A percentile compares a stretch with the other conserved stretches of the same genome.
These are phyloP conservation scores for Scyliorhinus canicula DNA, from an alignment of 2,797 vertebrate species.

Conservation along the genomic window DNA sequence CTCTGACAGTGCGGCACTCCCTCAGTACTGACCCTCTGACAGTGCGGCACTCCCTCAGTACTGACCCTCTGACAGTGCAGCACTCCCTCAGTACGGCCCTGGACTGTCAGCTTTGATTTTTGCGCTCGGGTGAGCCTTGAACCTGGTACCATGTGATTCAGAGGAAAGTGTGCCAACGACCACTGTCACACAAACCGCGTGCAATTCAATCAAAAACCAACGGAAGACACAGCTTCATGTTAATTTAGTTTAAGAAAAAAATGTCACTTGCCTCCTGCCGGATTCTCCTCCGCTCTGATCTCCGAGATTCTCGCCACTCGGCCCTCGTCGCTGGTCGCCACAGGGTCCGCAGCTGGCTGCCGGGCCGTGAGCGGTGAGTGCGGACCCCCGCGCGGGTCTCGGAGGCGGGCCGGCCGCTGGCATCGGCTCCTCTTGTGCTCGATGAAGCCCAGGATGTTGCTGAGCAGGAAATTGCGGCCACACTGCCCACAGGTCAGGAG, in stretches of 20 bases:
- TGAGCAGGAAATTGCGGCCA: neutral
- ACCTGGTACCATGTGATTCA: neutral
- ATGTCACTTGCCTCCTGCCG: neutral
- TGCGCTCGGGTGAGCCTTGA: neutral
- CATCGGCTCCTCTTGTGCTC: neutral
- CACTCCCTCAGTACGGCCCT: neutral
- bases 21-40: too few relatives aligned
- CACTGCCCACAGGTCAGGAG: conserved; percentile 11
- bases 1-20: too few relatives aligned
- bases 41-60: too few relatives aligned
- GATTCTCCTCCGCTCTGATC: neutral
- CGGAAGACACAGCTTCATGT: neutral
- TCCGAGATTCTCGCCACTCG: neutral
- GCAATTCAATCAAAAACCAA: neutral
- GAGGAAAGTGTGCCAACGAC: neutral
- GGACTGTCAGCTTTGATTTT: neutral
- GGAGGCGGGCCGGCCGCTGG: neutral
- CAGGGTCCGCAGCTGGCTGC: neutral
- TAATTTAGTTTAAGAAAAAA: neutral
- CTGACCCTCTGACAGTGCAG: too few relatives aligned
- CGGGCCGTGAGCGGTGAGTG: neutral
- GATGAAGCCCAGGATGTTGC: conserved; percentile 15
- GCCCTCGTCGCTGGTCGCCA: neutral
- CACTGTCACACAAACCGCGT: neutral
- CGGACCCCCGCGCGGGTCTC: neutral